A percentile compares a stretch with the other conserved stretches of the same genome.
These are phyloP conservation scores for Helarctos malayanus DNA, from an alignment of 2,797 vertebrate genomes.

Conservation along the genomic window DNA sequence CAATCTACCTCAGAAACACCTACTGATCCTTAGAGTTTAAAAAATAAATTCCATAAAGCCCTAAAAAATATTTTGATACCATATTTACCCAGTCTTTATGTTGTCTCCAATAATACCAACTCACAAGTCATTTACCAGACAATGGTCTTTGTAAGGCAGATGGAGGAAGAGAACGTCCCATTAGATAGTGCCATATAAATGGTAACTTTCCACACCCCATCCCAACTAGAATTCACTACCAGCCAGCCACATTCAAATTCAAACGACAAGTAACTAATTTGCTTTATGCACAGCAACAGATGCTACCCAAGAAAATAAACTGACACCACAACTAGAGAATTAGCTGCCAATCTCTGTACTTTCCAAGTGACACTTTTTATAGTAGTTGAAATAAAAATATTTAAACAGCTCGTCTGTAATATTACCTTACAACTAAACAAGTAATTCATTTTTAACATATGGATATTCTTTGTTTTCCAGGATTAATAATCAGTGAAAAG, in stretches of 20 bases:
- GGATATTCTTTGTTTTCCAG: neutral
- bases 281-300: conserved; percentile 52
- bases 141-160: neutral
- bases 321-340: neutral
- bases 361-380: conserved; percentile 34
- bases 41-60: neutral
- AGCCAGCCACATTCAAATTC: conserved; percentile 45
- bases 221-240: neutral
- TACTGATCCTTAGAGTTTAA: conserved; percentile 4
- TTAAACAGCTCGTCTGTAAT: neutral
- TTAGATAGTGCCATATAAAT: neutral
- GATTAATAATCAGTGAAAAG: conserved; percentile 21
- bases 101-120: neutral
- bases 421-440: conserved; percentile 38
- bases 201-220: neutral
- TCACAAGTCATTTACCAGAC: neutral
- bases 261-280: neutral
- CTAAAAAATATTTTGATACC: conserved; percentile 20
- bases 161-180: neutral
- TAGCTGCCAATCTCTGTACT: neutral
- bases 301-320: conserved; percentile 48
- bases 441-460: conserved; percentile 11
- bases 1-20: conserved; percentile 23
- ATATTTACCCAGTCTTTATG: neutral
- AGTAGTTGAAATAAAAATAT: conserved; percentile 25